Percentiles rank a stretch among this genome's conserved stretches.
These are phyloP conservation scores for Phallusia fumigata DNA, from an alignment of 23 tunicate species.

Conservation along the genomic window DNA sequence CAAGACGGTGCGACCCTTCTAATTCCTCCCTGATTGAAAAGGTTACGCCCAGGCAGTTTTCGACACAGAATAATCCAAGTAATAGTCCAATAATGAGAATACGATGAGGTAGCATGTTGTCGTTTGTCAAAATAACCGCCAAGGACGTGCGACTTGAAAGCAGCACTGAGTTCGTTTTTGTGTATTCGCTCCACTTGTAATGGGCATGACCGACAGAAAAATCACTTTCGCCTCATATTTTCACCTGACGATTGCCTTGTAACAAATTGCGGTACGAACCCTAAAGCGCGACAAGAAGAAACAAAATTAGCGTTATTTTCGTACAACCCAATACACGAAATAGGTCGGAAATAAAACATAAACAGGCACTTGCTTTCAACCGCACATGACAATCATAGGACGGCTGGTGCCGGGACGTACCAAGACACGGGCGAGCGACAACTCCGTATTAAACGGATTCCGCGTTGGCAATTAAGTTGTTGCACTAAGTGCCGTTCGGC, in stretches of 20 bases:
- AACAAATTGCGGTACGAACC: too few relatives aligned
- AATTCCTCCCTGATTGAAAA: background rate
- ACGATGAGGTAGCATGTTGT: background rate
- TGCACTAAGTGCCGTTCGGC: background rate
- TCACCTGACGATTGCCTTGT: too few relatives aligned
- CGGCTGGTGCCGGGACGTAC: background rate
- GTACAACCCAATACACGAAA: background rate
- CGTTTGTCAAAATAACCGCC: background rate
- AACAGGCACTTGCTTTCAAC: background rate
- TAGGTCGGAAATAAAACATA: background rate
- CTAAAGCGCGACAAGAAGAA: too few relatives aligned
- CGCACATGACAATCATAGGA: background rate
- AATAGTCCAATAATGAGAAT: background rate
- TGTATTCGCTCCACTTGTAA: background rate
- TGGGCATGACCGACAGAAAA: background rate
- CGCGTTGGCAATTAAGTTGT: constrained; percentile 4
- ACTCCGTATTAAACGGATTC: background rate
- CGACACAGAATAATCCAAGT: background rate
- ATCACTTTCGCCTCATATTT: background rate
- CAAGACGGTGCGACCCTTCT: background rate
- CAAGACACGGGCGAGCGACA: background rate
- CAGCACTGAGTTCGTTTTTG: background rate
- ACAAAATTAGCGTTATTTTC: too few relatives aligned
- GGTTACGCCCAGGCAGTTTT: background rate
- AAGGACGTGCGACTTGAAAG: background rate